These are phyloP conservation scores for Lepidostoma basale DNA, from an alignment of 1,140 invertebrate genomes.

Conservation along the genomic window DNA sequence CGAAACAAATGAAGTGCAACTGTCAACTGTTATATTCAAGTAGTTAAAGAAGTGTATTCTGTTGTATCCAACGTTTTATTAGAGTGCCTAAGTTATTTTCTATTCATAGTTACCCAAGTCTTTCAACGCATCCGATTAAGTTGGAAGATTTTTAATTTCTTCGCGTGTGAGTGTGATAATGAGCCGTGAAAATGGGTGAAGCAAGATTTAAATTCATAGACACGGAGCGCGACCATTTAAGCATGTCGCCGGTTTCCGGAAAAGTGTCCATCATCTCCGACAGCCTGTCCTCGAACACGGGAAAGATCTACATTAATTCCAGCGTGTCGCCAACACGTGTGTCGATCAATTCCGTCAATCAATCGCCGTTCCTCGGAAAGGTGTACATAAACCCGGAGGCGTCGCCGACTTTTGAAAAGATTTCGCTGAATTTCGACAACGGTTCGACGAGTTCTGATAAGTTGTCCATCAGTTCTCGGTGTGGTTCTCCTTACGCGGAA, in stretches of 20 bases:
- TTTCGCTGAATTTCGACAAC: constrained; percentile 16
- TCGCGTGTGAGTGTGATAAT: too few relatives aligned
- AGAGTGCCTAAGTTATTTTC: too few relatives aligned
- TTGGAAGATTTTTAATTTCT: too few relatives aligned
- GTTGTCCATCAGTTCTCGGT: background rate
- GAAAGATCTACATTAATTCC: constrained; percentile 20
- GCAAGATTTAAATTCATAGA: background rate
- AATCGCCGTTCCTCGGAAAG: background rate
- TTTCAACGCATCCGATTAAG: too few relatives aligned
- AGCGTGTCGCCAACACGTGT: background rate
- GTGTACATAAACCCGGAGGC: constrained; percentile 22
- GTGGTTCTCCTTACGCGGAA: background rate
- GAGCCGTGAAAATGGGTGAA: constrained; percentile 27
- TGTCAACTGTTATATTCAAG: too few relatives aligned
- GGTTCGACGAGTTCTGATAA: constrained; percentile 23
- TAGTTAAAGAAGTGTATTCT: too few relatives aligned
- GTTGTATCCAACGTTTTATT: too few relatives aligned
- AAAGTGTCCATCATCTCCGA: constrained; percentile 14
- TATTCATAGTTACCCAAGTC: too few relatives aligned
- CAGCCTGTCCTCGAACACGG: constrained; percentile 16
- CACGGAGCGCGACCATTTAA: background rate
- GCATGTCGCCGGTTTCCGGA: constrained; percentile 16
- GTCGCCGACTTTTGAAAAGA: constrained; percentile 14
- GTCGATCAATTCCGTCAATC: background rate
- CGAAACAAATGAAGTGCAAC: too few relatives aligned